These are phyloP conservation scores for Lates japonicus DNA, from an alignment of 2,797 vertebrate genomes.

Conservation along the genomic window DNA sequence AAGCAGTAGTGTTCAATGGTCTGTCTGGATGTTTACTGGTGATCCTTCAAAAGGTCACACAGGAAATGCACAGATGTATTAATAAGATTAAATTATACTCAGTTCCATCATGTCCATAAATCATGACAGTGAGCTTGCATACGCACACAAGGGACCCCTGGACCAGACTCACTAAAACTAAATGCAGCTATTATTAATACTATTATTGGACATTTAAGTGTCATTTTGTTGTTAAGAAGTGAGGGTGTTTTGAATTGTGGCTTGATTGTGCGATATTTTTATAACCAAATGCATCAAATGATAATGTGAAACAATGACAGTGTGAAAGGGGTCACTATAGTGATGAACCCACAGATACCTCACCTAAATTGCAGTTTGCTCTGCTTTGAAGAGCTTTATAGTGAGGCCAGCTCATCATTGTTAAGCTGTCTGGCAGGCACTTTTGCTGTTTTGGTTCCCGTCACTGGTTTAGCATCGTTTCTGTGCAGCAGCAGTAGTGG, in stretches of 20 bases:
- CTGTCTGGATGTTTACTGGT: neutral
- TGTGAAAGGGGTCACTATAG: neutral
- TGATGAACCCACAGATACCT: neutral
- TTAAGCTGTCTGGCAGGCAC: neutral
- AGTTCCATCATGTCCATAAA: constrained; percentile 3
- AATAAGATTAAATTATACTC: constrained; percentile 22
- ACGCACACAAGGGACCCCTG: neutral
- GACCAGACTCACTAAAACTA: constrained; percentile 4
- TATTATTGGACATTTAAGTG: too few relatives aligned
- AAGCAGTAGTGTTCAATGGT: constrained; percentile 12
- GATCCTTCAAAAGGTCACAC: neutral
- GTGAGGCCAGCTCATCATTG: neutral
- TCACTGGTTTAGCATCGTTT: neutral
- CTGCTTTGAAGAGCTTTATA: too few relatives aligned
- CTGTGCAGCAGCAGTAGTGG: neutral
- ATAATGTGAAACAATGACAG: too few relatives aligned
- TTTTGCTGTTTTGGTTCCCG: neutral
- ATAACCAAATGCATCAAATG: neutral
- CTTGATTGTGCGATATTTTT: neutral
- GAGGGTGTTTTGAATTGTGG: neutral
- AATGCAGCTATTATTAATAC: constrained; percentile 8
- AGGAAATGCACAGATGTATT: constrained; percentile 3
- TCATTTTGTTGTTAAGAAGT: neutral
- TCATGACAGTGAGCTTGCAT: neutral
- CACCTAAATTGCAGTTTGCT: neutral